These are phyloP conservation scores for Chiloscyllium plagiosum DNA, from an alignment of 2,113 vertebrate species.

Conservation along the genomic window DNA sequence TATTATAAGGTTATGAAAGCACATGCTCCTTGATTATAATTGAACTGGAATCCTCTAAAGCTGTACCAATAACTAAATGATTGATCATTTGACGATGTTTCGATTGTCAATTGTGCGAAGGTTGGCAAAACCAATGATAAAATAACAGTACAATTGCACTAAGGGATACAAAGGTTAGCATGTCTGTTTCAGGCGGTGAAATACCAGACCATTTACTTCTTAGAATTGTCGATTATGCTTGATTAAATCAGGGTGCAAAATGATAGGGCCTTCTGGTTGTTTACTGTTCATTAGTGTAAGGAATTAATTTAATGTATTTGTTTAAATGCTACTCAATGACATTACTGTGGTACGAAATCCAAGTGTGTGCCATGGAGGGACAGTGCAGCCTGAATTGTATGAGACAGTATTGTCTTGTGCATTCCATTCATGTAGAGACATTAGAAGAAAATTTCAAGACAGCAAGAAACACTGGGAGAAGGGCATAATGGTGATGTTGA, in stretches of 20 bases:
- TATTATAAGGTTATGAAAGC: not conserved
- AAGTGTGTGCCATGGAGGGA: not conserved
- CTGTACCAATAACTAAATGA: not conserved
- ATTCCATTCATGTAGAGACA: not conserved
- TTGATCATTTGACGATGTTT: not conserved
- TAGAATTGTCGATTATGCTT: not conserved
- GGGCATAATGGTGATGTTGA: not conserved
- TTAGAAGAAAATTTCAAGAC: not conserved
- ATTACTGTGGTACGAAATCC: not conserved
- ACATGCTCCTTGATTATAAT: not conserved
- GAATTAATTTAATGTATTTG: constrained; percentile 21
- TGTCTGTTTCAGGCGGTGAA: not conserved
- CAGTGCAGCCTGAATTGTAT: not conserved
- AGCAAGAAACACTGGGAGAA: not conserved
- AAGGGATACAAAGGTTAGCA: too few relatives aligned
- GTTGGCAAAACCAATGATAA: not conserved
- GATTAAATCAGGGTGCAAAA: not conserved
- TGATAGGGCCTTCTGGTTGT: not conserved
- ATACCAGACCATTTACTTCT: not conserved
- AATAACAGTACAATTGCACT: not conserved
- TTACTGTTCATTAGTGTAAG: not conserved
- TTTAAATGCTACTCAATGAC: not conserved
- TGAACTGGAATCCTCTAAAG: not conserved
- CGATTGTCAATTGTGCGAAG: not conserved
- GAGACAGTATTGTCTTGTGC: not conserved